A percentile compares a stretch with the other conserved stretches of the same genome.
Evolutionary conservation across 2,113 vertebrate species (phyloP).

Genomic region (Nycticorax nycticorax): DNA sequence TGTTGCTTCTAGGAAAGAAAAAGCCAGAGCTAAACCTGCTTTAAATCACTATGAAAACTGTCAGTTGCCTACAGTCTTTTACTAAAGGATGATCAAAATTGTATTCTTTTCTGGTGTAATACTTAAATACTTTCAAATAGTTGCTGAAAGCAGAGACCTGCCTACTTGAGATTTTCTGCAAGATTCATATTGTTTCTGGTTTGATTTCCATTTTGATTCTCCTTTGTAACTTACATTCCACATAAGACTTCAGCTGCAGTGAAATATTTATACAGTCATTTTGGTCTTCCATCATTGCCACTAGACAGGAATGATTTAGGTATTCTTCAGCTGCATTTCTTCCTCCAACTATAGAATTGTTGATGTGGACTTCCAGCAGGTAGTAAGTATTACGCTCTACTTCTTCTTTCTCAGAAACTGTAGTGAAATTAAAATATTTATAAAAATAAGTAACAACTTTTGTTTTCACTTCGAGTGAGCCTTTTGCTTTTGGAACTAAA

Average conservation of each 20-base stretch:
- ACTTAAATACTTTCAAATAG: not conserved
- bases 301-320: constrained; percentile 42
- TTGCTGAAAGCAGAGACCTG: not conserved
- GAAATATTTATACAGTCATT: constrained; percentile 61
- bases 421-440: constrained; percentile 59
- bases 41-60: not conserved
- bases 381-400: constrained; percentile 18
- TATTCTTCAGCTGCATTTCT: not conserved
- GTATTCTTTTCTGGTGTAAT: not conserved
- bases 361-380: constrained; percentile 25
- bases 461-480: constrained; percentile 19
- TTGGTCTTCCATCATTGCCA: constrained; percentile 11
- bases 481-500: constrained; percentile 42
- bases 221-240: constrained; percentile 73
- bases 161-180: not conserved
- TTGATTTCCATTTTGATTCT: not conserved
- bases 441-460: constrained; percentile 33
- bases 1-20: not conserved
- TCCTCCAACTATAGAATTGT: not conserved
- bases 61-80: not conserved
- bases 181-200: not conserved
- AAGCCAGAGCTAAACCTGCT: not conserved
- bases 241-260: constrained; percentile 49
- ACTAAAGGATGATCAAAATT: not conserved
- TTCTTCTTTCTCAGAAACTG: not conserved